phyloP scores from a whole-genome alignment of 2,797 vertebrate species.

The Pseudopleuronectes americanus region DNA sequence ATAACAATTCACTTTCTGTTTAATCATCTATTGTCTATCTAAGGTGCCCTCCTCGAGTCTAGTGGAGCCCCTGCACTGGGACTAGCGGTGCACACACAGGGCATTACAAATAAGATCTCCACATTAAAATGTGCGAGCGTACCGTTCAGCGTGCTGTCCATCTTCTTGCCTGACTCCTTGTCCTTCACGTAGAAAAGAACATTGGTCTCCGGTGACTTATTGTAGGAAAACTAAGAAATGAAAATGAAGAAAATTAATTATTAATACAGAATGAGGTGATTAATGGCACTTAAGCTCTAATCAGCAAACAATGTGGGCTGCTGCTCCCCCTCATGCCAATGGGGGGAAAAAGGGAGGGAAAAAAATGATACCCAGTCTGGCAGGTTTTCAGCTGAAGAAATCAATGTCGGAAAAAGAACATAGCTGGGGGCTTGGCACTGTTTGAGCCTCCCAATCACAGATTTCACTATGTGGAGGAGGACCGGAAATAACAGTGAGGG shows the following conservation, averaged over 20 bases:
- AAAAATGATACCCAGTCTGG: constrained; percentile 66
- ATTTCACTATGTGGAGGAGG: constrained; percentile 48
- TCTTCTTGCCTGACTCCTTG: constrained; percentile 84
- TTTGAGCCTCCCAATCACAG: constrained; percentile 70
- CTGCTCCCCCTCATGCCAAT: constrained; percentile 51
- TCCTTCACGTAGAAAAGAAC: constrained; percentile 91
- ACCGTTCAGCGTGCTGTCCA: constrained; percentile 97
- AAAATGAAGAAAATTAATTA: constrained; percentile 67
- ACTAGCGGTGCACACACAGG: constrained; percentile 15
- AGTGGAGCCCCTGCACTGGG: constrained; percentile 20
- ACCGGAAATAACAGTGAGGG: constrained; percentile 49
- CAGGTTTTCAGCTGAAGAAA: constrained; percentile 74
- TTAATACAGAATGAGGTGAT: constrained; percentile 74
- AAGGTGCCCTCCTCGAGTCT: constrained; percentile 29
- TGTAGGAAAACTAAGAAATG: constrained; percentile 86
- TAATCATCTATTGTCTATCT: constrained; percentile 43
- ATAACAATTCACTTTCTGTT: constrained; percentile 41
- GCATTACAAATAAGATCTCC: constrained; percentile 47
- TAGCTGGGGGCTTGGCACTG: constrained; percentile 68
- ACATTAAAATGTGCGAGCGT: constrained; percentile 57
- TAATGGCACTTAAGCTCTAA: constrained; percentile 73
- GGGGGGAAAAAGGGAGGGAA: constrained; percentile 35
- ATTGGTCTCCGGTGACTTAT: constrained; percentile 88
- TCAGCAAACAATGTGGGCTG: constrained; percentile 68
- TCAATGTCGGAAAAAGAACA: constrained; percentile 76